Evolutionary conservation across 92 coral and sea anemone species (phyloP).

Genomic region (Micromussa lordhowensis): DNA sequence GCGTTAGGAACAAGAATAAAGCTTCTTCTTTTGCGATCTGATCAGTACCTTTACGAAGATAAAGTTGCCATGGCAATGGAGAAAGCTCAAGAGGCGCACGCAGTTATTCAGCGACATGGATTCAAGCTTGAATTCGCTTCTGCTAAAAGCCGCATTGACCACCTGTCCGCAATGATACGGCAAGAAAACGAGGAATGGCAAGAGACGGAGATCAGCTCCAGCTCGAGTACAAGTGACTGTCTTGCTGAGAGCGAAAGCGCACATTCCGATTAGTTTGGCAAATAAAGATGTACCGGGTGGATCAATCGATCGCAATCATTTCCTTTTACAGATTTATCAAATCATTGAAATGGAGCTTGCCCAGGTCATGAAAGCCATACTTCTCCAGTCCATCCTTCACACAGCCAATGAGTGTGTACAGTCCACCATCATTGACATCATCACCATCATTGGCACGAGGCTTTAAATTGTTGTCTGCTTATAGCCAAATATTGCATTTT

Average conservation of each 20-base stretch:
- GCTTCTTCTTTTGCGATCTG: constrained; percentile 4
- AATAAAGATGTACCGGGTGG: too few relatives aligned
- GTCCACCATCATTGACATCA: too few relatives aligned
- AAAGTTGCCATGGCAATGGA: constrained; percentile 9
- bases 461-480: too few relatives aligned
- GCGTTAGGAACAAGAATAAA: background rate
- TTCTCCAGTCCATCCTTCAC: too few relatives aligned
- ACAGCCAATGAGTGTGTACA: too few relatives aligned
- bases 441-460: too few relatives aligned
- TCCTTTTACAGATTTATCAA: background rate
- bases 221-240: background rate
- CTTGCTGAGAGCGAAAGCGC: background rate
- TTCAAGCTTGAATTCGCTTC: constrained; percentile 1
- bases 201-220: background rate
- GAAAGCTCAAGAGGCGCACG: constrained; percentile 7
- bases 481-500: too few relatives aligned
- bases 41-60: background rate
- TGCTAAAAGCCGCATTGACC: background rate
- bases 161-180: background rate
- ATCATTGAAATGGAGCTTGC: background rate
- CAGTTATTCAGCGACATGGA: background rate
- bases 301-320: background rate
- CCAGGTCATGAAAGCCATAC: background rate
- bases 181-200: background rate
- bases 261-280: background rate